Percentiles rank a stretch among this genome's conserved stretches.
Conservation (phyloP, 2,888 invertebrate genomes). For the Epirrita christyi region DNA sequence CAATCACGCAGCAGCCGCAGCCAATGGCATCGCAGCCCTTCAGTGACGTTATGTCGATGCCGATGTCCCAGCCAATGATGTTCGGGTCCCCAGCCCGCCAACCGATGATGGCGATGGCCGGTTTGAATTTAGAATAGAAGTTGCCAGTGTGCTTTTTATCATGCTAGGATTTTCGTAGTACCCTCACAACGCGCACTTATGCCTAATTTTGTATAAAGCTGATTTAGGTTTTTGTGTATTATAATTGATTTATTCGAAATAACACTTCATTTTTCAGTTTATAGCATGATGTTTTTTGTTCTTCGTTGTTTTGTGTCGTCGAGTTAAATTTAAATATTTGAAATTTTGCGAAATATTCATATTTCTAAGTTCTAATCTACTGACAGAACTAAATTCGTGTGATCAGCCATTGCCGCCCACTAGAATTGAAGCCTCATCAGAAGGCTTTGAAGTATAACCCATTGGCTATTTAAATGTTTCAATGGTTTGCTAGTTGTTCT, state of each 20-base stretch:
- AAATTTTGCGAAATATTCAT: constrained; percentile 23
- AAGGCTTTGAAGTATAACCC: background rate
- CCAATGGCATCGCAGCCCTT: constrained; percentile 70
- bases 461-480: too few relatives aligned
- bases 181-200: constrained; percentile 45
- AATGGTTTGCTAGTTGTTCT: background rate
- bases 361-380: constrained; percentile 15
- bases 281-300: constrained; percentile 31
- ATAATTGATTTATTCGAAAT: constrained; percentile 15
- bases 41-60: constrained; percentile 70
- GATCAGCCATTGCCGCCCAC: background rate
- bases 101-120: constrained; percentile 80
- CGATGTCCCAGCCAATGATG: constrained; percentile 73
- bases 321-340: constrained; percentile 42
- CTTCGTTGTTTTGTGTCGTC: constrained; percentile 28
- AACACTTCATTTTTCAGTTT: constrained; percentile 34
- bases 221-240: constrained; percentile 26
- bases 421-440: background rate
- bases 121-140: constrained; percentile 58
- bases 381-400: constrained; percentile 4
- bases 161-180: constrained; percentile 43
- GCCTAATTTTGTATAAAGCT: constrained; percentile 40
- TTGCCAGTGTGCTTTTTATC: constrained; percentile 50
- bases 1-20: constrained; percentile 70
- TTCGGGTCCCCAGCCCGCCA: constrained; percentile 76